Evolutionary conservation across 2,797 vertebrate genomes (phyloP), one percentile per base, ranked within the genome.

Genomic region (Notamacropus eugenii): DNA sequence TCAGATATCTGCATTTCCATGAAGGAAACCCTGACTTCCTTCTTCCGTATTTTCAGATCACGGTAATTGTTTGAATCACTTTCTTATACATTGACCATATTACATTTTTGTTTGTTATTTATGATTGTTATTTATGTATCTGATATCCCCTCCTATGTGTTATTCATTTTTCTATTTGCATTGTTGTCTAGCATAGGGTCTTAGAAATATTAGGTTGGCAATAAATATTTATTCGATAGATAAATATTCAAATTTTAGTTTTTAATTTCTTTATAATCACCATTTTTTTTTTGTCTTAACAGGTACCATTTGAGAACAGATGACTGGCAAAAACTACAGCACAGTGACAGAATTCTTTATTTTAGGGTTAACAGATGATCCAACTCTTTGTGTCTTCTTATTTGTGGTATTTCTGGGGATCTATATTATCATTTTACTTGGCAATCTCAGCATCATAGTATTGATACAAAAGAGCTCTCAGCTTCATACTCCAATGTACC

Each of bases 401-500:
- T 97, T 98, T 92, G 46, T 95, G 93, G 54, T 96, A 11, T 97
- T 98, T 96, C n/a, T 97, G 28, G 95, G 95, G 54, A 92, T 97
- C 90, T 97, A 97, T 50, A 6, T 46, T 55, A 56, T 95, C n/a
- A 97, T 95, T 1, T 90, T 97, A 90, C n/a, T 96, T 40, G 96
- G 96, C 28, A 97, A 98, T 50, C 16, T 93, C 22, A 97, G 96
- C 91, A 96, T 98, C 92, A 95, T 97, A n/a, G 4, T 93, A 58
- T 34, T 98, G 59, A 96, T 98, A 58, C 92, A 95, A 94, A 93
- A 93, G 54, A 95, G 96, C 5, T 90, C 95, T 55, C 96, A 96
- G 11, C 97, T 97, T 55, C 95, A 97, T 3, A 97, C 94, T 2
- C 98, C 98, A 34, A 98, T 98, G 98, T 98, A 98, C 57, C 94